Conservation (phyloP, 2,888 invertebrate species). For the Mesorhabditis spiculigera region DNA sequence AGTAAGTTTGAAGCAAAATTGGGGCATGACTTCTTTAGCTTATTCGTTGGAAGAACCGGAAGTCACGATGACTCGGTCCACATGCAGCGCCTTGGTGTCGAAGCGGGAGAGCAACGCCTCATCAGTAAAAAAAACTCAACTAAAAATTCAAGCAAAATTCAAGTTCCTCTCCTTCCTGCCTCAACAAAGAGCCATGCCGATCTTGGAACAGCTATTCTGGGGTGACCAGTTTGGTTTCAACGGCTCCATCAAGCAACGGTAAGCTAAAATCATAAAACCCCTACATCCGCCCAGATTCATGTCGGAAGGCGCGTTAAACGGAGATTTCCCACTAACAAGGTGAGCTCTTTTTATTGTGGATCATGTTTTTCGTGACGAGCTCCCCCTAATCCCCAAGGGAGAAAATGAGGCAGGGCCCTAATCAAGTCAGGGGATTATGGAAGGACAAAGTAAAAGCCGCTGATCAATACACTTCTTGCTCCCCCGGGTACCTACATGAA, state of each 20-base stretch:
- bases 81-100: neutral
- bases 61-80: neutral
- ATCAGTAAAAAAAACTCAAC: too few relatives aligned
- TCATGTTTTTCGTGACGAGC: too few relatives aligned
- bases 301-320: neutral
- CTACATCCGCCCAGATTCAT: neutral
- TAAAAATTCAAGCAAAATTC: constrained; percentile 6
- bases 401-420: too few relatives aligned
- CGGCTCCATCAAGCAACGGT: neutral
- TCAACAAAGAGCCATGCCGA: constrained; percentile 25
- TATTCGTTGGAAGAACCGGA: neutral
- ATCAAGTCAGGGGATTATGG: too few relatives aligned
- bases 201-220: constrained; percentile 37
- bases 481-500: too few relatives aligned
- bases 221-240: constrained; percentile 19
- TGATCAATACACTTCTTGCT: too few relatives aligned
- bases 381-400: too few relatives aligned
- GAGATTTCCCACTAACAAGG: neutral
- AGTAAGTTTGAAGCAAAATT: neutral
- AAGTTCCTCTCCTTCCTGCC: constrained; percentile 14
- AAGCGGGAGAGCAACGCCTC: neutral
- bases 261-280: neutral
- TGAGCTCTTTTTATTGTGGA: neutral
- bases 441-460: too few relatives aligned
- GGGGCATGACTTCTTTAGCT: neutral